Conservation (phyloP, 2,888 invertebrate genomes). For the Timema podura region DNA sequence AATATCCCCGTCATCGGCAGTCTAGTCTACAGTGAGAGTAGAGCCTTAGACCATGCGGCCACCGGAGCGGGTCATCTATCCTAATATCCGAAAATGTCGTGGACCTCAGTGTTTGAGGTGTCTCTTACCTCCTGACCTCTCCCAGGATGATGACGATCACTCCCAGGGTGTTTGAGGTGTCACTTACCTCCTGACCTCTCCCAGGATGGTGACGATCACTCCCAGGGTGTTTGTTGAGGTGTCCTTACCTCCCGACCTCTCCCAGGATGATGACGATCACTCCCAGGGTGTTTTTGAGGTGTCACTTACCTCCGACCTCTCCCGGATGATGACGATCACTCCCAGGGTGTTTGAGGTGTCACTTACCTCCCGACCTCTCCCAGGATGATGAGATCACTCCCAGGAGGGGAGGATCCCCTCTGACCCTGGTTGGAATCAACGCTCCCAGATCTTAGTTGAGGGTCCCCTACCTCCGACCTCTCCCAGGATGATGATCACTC, state of each 20-base stretch:
- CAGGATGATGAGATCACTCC: constrained; percentile 64
- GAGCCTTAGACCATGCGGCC: no score
- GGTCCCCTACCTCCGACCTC: constrained; percentile 62
- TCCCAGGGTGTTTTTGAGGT: constrained; percentile 49
- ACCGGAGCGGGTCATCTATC: no score
- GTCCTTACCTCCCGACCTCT: constrained; percentile 52
- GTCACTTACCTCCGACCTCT: constrained; percentile 60
- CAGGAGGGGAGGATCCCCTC: no score
- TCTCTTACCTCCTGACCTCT: constrained; percentile 60
- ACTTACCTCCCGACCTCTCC: constrained; percentile 64
- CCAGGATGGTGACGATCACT: constrained; percentile 63
- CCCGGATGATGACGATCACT: constrained; percentile 63
- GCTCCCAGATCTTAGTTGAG: no score
- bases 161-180: constrained; percentile 48
- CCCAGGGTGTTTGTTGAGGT: constrained; percentile 52
- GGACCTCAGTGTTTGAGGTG: constrained; percentile 47
- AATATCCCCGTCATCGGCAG: no score
- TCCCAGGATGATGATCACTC: constrained; percentile 64
- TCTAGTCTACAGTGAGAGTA: no score
- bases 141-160: constrained; percentile 65
- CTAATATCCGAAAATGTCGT: no score
- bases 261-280: constrained; percentile 65
- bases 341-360: constrained; percentile 48
- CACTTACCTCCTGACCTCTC: constrained; percentile 66
- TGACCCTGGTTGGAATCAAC: no score